Evolutionary conservation across 2,888 invertebrate genomes (phyloP).

Genomic region (Chalcosyrphus nemorum): DNA sequence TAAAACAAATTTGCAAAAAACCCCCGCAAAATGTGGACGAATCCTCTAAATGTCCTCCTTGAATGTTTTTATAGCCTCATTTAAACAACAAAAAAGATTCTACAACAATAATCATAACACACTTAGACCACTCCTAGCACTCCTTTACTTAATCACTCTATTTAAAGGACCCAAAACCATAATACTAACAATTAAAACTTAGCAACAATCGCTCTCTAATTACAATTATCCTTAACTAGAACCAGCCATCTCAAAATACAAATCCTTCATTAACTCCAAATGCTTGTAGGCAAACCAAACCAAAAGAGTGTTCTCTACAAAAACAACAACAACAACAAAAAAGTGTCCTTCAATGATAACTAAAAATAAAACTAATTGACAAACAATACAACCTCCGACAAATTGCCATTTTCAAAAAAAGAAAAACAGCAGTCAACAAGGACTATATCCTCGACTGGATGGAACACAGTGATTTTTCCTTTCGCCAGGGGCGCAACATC

Average conservation of each 20-base stretch:
- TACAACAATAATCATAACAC: no score
- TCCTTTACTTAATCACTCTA: neutral
- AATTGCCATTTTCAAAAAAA: constrained; percentile 32
- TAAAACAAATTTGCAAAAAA: no score
- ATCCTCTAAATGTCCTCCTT: no score
- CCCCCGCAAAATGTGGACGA: no score
- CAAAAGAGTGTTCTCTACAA: neutral
- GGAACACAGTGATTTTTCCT: constrained; percentile 23
- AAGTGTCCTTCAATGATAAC: constrained; percentile 9
- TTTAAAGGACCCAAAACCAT: neutral
- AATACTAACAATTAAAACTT: constrained; percentile 3
- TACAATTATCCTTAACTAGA: neutral
- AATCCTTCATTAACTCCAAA: constrained; percentile 23
- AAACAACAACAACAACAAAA: neutral
- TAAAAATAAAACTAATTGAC: constrained; percentile 55
- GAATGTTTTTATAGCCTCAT: no score
- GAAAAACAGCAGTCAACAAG: constrained; percentile 3
- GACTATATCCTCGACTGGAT: neutral
- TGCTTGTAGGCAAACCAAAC: constrained; percentile 5
- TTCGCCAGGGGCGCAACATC: constrained; percentile 28
- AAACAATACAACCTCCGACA: constrained; percentile 39
- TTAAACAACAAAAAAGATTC: no score
- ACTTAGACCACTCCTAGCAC: neutral
- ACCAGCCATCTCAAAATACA: constrained; percentile 8
- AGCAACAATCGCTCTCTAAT: constrained; percentile 5